phyloP scores from a whole-genome alignment of 2,888 invertebrate species.

The Apeira syringaria region DNA sequence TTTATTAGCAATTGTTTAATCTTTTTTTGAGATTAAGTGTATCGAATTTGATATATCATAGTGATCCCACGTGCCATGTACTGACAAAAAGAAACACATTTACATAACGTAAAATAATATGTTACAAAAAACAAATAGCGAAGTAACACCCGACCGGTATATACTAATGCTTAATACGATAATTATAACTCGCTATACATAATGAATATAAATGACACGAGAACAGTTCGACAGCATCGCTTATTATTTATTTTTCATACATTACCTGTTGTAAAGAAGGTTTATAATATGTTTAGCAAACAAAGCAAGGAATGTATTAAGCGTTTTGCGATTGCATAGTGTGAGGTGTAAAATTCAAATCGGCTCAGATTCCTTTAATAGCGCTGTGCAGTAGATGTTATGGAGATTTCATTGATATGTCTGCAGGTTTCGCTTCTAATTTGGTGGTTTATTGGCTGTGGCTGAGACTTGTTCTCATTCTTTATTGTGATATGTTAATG shows the following conservation, averaged over 20 bases:
- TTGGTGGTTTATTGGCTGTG: constrained; percentile 10
- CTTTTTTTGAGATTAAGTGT: neutral
- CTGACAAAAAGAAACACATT: constrained; percentile 18
- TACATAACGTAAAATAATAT: constrained; percentile 34
- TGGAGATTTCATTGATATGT: constrained; percentile 27
- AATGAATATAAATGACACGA: constrained; percentile 55
- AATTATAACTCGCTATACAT: constrained; percentile 50
- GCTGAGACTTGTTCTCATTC: neutral
- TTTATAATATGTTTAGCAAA: neutral
- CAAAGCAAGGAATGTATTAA: constrained; percentile 7
- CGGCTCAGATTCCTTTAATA: constrained; percentile 37
- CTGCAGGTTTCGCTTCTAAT: constrained; percentile 9
- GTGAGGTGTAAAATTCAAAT: constrained; percentile 11
- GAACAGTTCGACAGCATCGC: constrained; percentile 16
- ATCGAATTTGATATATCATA: neutral
- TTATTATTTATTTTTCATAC: neutral
- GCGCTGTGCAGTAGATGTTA: constrained; percentile 35
- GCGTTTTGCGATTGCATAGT: neutral
- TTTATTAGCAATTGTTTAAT: neutral
- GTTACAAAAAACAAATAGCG: constrained; percentile 43
- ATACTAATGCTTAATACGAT: constrained; percentile 50
- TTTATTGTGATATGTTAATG: neutral
- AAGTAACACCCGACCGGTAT: constrained; percentile 40
- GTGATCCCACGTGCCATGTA: constrained; percentile 13
- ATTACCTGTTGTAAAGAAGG: constrained; percentile 2